Evolutionary conservation across 1,140 invertebrate species (phyloP).

Genomic region (Bombus impatiens): DNA sequence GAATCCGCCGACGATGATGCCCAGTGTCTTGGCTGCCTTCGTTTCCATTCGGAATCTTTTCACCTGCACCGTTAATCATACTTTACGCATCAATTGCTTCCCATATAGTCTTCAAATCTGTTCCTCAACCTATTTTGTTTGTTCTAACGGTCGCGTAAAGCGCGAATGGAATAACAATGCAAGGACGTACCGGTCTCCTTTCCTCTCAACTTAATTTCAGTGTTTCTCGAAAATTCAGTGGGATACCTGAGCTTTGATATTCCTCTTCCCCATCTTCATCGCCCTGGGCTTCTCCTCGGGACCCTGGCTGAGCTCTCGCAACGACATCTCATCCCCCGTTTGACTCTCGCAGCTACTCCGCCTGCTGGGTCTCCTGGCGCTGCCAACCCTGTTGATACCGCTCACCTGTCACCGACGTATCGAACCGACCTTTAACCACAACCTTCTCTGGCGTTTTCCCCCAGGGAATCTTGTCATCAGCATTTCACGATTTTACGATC

Average conservation of each 20-base stretch:
- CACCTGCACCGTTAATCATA: slow-evolving; percentile 80
- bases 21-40: slow-evolving; percentile 96
- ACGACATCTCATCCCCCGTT: slow-evolving; percentile 75
- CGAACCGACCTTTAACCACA: slow-evolving; percentile 45
- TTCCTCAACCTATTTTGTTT: not conserved
- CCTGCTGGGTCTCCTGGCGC: slow-evolving; percentile 74
- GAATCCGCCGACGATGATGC: slow-evolving; percentile 96
- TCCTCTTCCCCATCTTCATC: slow-evolving; percentile 90
- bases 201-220: no score
- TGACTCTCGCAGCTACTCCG: slow-evolving; percentile 78
- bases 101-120: not conserved
- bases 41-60: slow-evolving; percentile 95
- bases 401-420: slow-evolving; percentile 64
- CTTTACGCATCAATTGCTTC: not conserved
- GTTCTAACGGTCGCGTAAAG: no score
- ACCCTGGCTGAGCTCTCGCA: slow-evolving; percentile 74
- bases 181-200: not conserved
- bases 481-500: not conserved
- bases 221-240: not conserved
- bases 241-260: slow-evolving; percentile 90
- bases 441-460: not conserved
- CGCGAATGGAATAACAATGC: no score
- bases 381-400: slow-evolving; percentile 75
- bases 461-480: not conserved
- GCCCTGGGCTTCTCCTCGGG: slow-evolving; percentile 85